Percentiles rank a stretch among this genome's conserved stretches.
Evolutionary conservation across 2,888 invertebrate genomes (phyloP).

Genomic region (Pyralis farinalis): DNA sequence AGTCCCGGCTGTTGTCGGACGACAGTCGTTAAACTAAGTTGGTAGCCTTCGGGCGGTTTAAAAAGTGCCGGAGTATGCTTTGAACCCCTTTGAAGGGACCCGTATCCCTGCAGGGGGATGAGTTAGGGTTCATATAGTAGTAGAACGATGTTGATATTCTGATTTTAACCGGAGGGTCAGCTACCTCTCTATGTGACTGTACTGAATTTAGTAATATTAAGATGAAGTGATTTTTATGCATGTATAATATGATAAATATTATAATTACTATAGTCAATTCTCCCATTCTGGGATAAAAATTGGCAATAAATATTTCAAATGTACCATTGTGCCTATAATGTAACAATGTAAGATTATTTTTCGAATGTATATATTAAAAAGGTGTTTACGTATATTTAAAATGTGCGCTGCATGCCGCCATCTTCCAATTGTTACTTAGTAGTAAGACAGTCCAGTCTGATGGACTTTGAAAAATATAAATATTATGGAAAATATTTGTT

Average conservation of each 20-base stretch:
- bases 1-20: too few relatives aligned
- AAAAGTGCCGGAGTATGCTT: too few relatives aligned
- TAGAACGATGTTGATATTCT: too few relatives aligned
- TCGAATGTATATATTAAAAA: neutral
- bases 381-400: neutral
- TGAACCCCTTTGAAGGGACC: too few relatives aligned
- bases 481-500: conserved; percentile 27
- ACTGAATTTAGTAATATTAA: neutral
- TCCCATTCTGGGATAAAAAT: neutral
- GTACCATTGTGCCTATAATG: neutral
- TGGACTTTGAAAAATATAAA: conserved; percentile 27
- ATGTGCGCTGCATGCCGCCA: neutral
- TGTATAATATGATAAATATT: neutral
- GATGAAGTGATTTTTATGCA: neutral
- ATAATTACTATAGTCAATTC: neutral
- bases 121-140: too few relatives aligned
- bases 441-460: conserved; percentile 17
- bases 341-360: neutral
- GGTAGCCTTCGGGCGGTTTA: too few relatives aligned
- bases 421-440: conserved; percentile 30
- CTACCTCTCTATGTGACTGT: too few relatives aligned
- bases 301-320: neutral
- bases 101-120: too few relatives aligned
- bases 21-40: too few relatives aligned
- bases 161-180: neutral